Conservation (phyloP, 2,797 vertebrate species). For the Sebastes baramenuke region DNA sequence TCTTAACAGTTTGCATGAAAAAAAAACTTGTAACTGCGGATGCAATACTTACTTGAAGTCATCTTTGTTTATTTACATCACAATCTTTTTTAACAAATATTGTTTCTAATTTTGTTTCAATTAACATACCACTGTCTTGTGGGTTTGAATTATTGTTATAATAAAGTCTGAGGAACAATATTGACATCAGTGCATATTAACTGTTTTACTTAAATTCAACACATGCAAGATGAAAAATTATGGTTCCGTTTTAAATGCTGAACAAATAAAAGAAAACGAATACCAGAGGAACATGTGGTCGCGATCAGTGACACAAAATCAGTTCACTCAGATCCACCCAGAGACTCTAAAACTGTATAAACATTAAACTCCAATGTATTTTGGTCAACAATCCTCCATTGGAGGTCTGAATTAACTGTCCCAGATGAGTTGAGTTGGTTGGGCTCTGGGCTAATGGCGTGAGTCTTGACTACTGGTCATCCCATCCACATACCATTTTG, state of each 20-base stretch:
- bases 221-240: not conserved
- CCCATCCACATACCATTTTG: constrained; percentile 86
- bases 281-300: not conserved
- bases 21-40: not conserved
- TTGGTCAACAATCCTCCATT: not conserved
- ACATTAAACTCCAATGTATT: not conserved
- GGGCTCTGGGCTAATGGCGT: constrained; percentile 16
- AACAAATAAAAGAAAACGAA: not conserved
- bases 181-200: not conserved
- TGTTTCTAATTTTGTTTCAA: constrained; percentile 31
- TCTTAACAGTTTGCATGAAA: not conserved
- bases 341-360: not conserved
- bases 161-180: constrained; percentile 41
- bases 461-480: constrained; percentile 44
- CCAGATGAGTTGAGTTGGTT: not conserved
- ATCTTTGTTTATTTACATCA: constrained; percentile 23
- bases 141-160: constrained; percentile 38
- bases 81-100: not conserved
- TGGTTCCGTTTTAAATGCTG: not conserved
- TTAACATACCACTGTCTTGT: constrained; percentile 27
- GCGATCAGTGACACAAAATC: not conserved
- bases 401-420: constrained; percentile 3
- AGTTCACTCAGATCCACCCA: not conserved
- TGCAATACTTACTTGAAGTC: constrained; percentile 45
- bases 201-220: constrained; percentile 14